Evolutionary conservation across 2,888 invertebrate genomes (phyloP).

Genomic region (Empis stercorea): DNA sequence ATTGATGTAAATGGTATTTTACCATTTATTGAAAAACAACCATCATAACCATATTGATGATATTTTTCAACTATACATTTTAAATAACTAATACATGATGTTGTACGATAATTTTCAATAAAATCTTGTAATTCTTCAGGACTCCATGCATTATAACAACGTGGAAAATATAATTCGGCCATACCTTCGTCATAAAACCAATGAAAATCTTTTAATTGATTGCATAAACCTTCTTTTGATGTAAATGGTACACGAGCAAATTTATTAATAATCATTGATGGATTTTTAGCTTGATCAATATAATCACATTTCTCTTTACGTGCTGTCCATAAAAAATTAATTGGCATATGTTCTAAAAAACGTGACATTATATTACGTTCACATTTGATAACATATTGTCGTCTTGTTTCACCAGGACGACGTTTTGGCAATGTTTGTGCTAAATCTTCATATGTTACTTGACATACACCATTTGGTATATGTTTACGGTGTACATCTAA

Average conservation of each 20-base stretch:
- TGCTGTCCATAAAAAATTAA: constrained; percentile 84
- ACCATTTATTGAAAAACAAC: constrained; percentile 44
- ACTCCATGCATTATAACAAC: constrained; percentile 73
- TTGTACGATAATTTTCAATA: constrained; percentile 77
- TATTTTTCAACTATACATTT: constrained; percentile 58
- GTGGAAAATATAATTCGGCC: constrained; percentile 68
- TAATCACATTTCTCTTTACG: constrained; percentile 56
- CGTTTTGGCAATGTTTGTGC: constrained; percentile 31
- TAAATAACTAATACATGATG: constrained; percentile 72
- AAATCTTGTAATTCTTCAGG: constrained; percentile 72
- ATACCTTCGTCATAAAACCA: constrained; percentile 76
- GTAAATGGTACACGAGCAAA: constrained; percentile 81
- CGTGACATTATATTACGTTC: constrained; percentile 59
- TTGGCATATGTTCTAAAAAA: constrained; percentile 63
- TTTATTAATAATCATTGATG: constrained; percentile 61
- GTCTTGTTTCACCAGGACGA: constrained; percentile 34
- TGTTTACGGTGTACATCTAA: constrained; percentile 31
- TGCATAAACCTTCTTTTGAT: constrained; percentile 79
- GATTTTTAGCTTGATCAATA: constrained; percentile 35
- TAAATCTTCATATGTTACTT: constrained; percentile 31
- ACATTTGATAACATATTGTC: constrained; percentile 47
- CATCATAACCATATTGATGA: constrained; percentile 42
- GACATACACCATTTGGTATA: constrained; percentile 20
- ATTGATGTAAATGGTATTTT: constrained; percentile 60
- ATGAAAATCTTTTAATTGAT: constrained; percentile 66